Evolutionary conservation across 2,113 vertebrate genomes (phyloP).

Genomic region (Cheilinus undulatus): DNA sequence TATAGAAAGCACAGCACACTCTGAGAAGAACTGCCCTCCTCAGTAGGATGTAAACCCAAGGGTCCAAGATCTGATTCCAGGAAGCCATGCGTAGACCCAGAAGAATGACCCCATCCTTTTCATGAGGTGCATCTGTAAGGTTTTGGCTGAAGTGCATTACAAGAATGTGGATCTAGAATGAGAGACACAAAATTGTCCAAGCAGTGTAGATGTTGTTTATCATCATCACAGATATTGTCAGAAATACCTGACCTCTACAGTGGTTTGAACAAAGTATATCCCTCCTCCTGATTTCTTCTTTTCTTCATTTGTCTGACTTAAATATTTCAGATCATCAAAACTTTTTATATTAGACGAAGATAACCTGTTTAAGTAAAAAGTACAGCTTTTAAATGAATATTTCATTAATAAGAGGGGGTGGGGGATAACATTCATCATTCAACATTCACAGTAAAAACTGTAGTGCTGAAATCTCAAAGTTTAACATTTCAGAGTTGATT

Average conservation of each 20-base stretch:
- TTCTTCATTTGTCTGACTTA: too few relatives aligned
- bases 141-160: conserved; percentile 57
- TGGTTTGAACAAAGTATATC: too few relatives aligned
- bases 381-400: too few relatives aligned
- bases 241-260: not conserved
- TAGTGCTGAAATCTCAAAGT: too few relatives aligned
- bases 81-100: conserved; percentile 85
- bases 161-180: conserved; percentile 70
- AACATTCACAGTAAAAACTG: too few relatives aligned
- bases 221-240: not conserved
- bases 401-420: too few relatives aligned
- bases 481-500: too few relatives aligned
- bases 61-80: conserved; percentile 92
- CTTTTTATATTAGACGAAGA: too few relatives aligned
- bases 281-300: too few relatives aligned
- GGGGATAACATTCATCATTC: too few relatives aligned
- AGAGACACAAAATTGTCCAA: conserved; percentile 12
- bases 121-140: not conserved
- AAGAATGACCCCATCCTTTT: conserved; percentile 75
- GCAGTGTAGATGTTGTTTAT: not conserved
- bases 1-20: conserved; percentile 75
- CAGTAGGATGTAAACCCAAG: conserved; percentile 92
- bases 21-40: conserved; percentile 84
- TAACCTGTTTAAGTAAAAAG: too few relatives aligned
- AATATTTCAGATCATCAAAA: too few relatives aligned